Base-by-base conservation (phyloP, 2,113 vertebrate species). In the Probosciger aterrimus region DNA sequence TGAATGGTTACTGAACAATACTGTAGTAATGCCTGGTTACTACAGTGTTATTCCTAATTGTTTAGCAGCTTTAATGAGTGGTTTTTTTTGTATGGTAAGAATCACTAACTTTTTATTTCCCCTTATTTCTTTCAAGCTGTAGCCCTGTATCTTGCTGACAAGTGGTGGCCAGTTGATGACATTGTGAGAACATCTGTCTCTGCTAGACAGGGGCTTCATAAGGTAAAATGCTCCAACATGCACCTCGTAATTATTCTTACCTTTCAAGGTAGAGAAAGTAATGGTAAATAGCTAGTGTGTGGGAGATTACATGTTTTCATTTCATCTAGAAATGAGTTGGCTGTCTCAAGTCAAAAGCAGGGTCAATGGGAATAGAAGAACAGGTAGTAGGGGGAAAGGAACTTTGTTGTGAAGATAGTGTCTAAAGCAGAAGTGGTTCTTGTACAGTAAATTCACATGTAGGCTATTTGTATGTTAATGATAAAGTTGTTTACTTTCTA, bases 141-240 rank as follows among this genome's bases (percentile, higher is more conserved):
- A 83, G 99, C 98, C 33, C 97, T 99, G 76, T 99, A 98, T 96
- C 98, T 99, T 94, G 97, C 97, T 97, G 97, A 98, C 75, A 98
- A 95, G 63, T 99, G 99, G 99, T 99, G 99, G 99, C 88, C 98
- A 46, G 75, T 98, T 94, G 98, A 99, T 85, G 98, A 99, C 71
- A 97, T 99, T 94, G 95, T 99, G 86, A 98, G 92, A 97, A 99
- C 99, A 70, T 97, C 98, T 91, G 93, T 97, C 43, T 62, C 95
- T 65, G 83, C 95, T 70, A 98, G 98, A 97, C 98, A 98, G 39
- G 99, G 99, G 18, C 96, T 98, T 91, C 87, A 98, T 68, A 93
- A 98, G 98, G 99, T 99, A 98, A 94, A 79, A 46, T 6, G 0
- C 79, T 87, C 24, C 31, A 69, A 4, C 39, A 28, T 90, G 86